A percentile compares a stretch with the other conserved stretches of the same genome.
phyloP scores from a whole-genome alignment of 1,140 invertebrate genomes.

The Drosophila ananassae region DNA sequence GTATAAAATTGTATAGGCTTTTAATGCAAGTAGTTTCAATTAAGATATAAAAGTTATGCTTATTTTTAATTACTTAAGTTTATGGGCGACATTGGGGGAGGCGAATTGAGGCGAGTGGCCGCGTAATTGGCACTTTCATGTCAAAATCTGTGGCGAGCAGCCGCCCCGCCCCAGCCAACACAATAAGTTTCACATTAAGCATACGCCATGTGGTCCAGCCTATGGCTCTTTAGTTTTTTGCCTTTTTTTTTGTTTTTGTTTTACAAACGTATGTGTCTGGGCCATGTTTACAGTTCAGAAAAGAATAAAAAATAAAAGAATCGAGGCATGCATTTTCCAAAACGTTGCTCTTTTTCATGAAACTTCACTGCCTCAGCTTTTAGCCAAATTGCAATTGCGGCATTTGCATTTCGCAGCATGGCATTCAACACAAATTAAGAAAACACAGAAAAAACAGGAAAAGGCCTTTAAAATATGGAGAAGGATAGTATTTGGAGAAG shows the following conservation, averaged over 20 bases:
- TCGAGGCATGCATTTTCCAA: conserved; percentile 62
- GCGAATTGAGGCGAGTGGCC: conserved; percentile 21
- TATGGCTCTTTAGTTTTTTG: neutral
- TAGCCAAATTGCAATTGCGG: conserved; percentile 71
- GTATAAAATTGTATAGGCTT: conserved; percentile 57
- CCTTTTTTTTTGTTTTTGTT: neutral
- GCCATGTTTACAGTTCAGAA: conserved; percentile 70
- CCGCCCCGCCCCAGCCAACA: conserved; percentile 10
- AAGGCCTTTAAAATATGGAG: conserved; percentile 23
- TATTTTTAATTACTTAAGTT: conserved; percentile 77
- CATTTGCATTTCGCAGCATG: conserved; percentile 40
- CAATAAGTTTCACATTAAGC: conserved; percentile 58
- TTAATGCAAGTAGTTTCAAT: conserved; percentile 70
- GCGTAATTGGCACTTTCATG: conserved; percentile 75
- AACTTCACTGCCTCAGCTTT: conserved; percentile 65
- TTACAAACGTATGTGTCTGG: conserved; percentile 43
- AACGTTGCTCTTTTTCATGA: conserved; percentile 47
- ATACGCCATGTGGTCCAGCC: conserved; percentile 69
- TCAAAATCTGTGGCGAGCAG: conserved; percentile 41
- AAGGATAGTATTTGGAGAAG: conserved; percentile 15
- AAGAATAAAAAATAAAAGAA: conserved; percentile 56
- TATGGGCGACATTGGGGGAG: conserved; percentile 34
- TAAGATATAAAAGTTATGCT: conserved; percentile 71
- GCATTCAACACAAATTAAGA: conserved; percentile 59
- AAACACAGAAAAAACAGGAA: conserved; percentile 24